phyloP scores from a whole-genome alignment of 2,113 vertebrate species.

The Chaenogobius annularis region DNA sequence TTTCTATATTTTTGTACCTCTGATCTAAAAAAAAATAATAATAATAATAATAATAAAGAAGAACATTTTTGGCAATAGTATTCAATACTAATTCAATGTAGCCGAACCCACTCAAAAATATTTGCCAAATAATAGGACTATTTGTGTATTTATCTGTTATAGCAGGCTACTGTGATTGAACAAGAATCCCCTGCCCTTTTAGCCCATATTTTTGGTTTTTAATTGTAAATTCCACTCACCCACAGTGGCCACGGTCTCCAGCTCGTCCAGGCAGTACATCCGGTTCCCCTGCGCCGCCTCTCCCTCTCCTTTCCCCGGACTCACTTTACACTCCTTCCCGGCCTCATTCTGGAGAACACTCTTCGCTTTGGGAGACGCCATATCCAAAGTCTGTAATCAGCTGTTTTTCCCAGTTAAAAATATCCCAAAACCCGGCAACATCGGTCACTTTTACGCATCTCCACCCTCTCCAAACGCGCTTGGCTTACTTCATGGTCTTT shows the following conservation, averaged over 20 bases:
- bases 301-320: constrained; percentile 41
- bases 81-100: too few species aligned
- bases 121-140: too few species aligned
- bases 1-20: too few species aligned
- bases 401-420: not conserved
- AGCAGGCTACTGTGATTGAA: too few species aligned
- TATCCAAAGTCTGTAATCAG: constrained; percentile 20
- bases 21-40: too few species aligned
- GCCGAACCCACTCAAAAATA: too few species aligned
- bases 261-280: constrained; percentile 79
- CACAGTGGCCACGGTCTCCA: constrained; percentile 87
- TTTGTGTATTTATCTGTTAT: too few species aligned
- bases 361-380: constrained; percentile 76
- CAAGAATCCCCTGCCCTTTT: too few species aligned
- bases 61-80: too few species aligned
- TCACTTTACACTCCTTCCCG: constrained; percentile 60
- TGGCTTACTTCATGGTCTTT: constrained; percentile 27
- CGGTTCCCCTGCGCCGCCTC: constrained; percentile 54
- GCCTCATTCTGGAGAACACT: constrained; percentile 60
- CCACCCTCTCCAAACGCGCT: not conserved
- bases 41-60: too few species aligned
- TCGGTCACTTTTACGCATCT: not conserved
- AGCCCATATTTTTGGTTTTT: not conserved
- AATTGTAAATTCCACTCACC: constrained; percentile 75
- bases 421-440: constrained; percentile 4